A percentile compares a stretch with the other conserved stretches of the same genome.
Conservation (phyloP, 2,113 vertebrate species). For the Vidua chalybeata region DNA sequence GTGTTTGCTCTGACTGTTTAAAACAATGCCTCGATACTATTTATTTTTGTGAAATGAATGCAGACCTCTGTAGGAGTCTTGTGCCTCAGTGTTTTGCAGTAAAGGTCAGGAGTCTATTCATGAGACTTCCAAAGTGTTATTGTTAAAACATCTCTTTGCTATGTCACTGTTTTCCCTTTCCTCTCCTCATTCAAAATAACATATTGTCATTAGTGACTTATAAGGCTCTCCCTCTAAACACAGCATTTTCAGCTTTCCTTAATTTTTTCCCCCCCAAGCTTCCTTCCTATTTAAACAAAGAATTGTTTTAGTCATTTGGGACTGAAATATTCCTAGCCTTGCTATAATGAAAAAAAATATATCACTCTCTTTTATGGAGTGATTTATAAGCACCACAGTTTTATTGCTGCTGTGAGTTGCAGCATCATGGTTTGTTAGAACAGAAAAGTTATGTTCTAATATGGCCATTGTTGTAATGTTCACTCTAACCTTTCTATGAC, state of each 20-base stretch:
- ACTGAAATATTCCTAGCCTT: slow-evolving; percentile 10
- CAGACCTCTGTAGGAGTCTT: slow-evolving; percentile 19
- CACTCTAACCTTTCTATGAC: neutral
- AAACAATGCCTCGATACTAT: slow-evolving; percentile 35
- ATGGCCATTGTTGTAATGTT: neutral
- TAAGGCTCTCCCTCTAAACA: neutral
- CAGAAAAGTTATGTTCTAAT: neutral
- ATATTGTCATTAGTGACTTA: slow-evolving; percentile 37
- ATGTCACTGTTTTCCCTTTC: slow-evolving; percentile 68
- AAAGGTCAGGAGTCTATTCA: slow-evolving; percentile 53
- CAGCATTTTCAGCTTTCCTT: slow-evolving; percentile 3
- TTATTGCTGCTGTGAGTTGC: neutral
- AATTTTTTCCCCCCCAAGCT: neutral
- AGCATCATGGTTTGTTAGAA: neutral
- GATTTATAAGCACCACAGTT: neutral
- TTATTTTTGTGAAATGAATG: slow-evolving; percentile 34
- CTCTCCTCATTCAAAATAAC: slow-evolving; percentile 68
- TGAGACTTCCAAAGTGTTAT: slow-evolving; percentile 57
- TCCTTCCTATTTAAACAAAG: slow-evolving; percentile 63
- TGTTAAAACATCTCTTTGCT: slow-evolving; percentile 71
- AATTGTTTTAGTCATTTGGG: neutral
- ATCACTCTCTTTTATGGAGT: neutral
- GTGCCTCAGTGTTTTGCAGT: slow-evolving; percentile 44
- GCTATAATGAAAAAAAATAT: neutral
- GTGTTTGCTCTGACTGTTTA: neutral